These are phyloP conservation scores for Chiridota heheva DNA, from an alignment of 35 echinoderm and acorn worm species.

Conservation along the genomic window DNA sequence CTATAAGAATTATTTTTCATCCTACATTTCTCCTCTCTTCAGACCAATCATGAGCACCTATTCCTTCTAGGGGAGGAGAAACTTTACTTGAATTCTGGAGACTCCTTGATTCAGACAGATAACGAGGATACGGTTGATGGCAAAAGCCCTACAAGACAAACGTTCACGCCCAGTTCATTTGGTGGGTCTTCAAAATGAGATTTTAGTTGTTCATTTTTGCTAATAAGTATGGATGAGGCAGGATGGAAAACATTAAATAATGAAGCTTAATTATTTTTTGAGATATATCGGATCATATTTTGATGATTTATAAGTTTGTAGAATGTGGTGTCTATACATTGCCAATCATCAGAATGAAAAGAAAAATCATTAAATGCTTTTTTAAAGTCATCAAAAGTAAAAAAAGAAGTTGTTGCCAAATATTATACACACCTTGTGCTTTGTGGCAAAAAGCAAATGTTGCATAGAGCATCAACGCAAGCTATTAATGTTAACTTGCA, in stretches of 20 bases:
- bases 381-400: too few relatives aligned
- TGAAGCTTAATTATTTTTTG: not conserved
- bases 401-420: too few relatives aligned
- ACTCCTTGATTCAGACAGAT: conserved; percentile 73
- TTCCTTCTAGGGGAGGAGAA: conserved; percentile 89
- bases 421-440: too few relatives aligned
- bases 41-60: conserved; percentile 95
- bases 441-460: too few relatives aligned
- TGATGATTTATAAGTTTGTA: too few relatives aligned
- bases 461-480: too few relatives aligned
- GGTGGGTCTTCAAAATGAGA: conserved; percentile 20
- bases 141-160: conserved; percentile 46
- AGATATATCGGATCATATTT: too few relatives aligned
- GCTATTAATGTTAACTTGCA: too few relatives aligned
- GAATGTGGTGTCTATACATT: too few relatives aligned
- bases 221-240: not conserved
- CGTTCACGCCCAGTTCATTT: conserved; percentile 48
- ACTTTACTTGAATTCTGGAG: conserved; percentile 78
- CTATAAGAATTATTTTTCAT: too few relatives aligned
- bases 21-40: not conserved
- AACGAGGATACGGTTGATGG: conserved; percentile 53
- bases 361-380: too few relatives aligned
- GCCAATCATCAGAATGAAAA: too few relatives aligned
- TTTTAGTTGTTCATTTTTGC: not conserved
- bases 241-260: not conserved